A percentile compares a stretch with the other conserved stretches of the same genome.
Conservation (phyloP, 2,797 vertebrate genomes). For the Phrynocephalus guinanensis region DNA sequence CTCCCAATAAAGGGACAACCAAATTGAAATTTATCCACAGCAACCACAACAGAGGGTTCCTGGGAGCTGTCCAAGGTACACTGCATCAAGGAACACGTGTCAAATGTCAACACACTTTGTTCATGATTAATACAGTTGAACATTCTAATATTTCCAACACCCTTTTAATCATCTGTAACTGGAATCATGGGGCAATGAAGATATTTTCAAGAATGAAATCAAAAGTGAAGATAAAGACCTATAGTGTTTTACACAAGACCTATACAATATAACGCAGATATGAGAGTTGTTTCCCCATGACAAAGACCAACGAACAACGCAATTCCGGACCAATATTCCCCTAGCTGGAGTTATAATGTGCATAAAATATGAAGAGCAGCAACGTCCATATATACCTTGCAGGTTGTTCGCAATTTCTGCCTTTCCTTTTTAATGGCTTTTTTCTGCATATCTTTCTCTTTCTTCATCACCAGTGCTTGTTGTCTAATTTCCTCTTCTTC, state of each 20-base stretch:
- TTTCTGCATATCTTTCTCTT: slow-evolving; percentile 98
- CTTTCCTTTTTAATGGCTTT: slow-evolving; percentile 98
- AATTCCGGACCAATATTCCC: background rate
- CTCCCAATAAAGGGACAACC: background rate
- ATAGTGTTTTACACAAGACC: background rate
- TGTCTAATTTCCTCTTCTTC: slow-evolving; percentile 94
- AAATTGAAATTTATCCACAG: background rate
- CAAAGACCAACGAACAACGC: background rate
- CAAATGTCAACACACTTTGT: background rate
- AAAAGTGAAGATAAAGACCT: background rate
- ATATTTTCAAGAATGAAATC: background rate
- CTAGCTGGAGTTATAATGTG: background rate
- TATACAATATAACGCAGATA: background rate
- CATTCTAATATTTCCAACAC: background rate
- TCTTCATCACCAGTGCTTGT: slow-evolving; percentile 89
- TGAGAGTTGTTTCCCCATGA: background rate
- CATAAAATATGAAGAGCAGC: background rate
- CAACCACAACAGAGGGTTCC: background rate
- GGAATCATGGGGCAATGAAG: background rate
- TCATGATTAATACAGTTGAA: background rate
- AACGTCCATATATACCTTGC: slow-evolving; percentile 85
- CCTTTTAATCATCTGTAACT: background rate
- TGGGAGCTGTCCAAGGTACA: background rate
- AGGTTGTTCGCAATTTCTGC: slow-evolving; percentile 94
- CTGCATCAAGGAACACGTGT: background rate